These are phyloP conservation scores for Rallus crepitans DNA, from an alignment of 2,797 vertebrate species.

Conservation along the genomic window DNA sequence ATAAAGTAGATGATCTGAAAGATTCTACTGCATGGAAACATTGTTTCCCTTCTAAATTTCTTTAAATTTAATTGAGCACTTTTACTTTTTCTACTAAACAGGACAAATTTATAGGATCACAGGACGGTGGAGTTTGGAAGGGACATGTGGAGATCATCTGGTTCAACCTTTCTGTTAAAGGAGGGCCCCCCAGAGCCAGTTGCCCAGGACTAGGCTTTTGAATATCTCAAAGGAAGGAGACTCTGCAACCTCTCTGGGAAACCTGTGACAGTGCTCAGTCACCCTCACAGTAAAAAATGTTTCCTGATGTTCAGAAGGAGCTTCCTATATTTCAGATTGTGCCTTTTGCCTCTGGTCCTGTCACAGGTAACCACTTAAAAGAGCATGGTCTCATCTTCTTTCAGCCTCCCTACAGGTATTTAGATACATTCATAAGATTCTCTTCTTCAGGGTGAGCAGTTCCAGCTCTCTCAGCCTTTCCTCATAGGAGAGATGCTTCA, in stretches of 20 bases:
- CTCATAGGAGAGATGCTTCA: rapidly evolving
- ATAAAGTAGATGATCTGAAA: neutral
- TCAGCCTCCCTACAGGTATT: neutral
- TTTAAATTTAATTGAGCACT: neutral
- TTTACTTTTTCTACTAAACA: neutral
- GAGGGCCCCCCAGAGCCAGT: neutral
- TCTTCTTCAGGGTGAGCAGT: neutral
- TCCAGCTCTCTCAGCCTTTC: neutral
- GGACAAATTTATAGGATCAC: neutral
- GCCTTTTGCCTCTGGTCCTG: rapidly evolving
- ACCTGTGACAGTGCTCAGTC: rapidly evolving
- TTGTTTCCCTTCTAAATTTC: neutral
- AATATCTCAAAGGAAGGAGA: neutral
- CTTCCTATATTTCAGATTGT: neutral
- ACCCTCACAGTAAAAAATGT: neutral
- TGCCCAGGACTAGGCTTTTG: neutral
- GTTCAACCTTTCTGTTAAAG: neutral
- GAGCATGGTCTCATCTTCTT: neutral
- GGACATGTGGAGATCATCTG: neutral
- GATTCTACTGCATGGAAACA: neutral
- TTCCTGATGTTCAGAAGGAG: neutral
- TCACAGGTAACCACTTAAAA: neutral
- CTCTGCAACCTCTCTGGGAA: neutral
- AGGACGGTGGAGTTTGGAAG: neutral
- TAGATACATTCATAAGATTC: neutral